Base-by-base conservation (phyloP, 1,140 invertebrate genomes). In the Dolichoris vasculosae region DNA sequence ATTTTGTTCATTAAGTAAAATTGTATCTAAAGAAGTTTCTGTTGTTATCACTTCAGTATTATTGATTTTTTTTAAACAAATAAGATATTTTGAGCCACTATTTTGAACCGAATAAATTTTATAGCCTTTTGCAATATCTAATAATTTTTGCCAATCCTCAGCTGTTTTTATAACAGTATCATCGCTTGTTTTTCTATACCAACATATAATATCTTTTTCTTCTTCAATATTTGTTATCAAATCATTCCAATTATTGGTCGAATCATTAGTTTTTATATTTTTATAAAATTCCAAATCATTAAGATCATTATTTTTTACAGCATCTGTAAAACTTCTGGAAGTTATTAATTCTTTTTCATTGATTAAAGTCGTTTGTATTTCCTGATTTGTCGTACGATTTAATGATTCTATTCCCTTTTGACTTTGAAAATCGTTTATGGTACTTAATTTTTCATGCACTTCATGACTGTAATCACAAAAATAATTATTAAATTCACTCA, bases 201-300 rank as follows among this genome's bases (percentile, higher is more conserved):
- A 73, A 77, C 88, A 89, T 38, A 89, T 87, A n/a, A 89, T 87
- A 73, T 89, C 87, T 64, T 89, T 82, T 63, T 88, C 76, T n/a
- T 85, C 64, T 51, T 87, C 84, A 32, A 88, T 73, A 32, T 86
- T 81, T 4, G 80, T 64, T 20, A 89, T 43, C 2, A 88, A 26
- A 73, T 85, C 84, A 67, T 87, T 86, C 87, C 85, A 88, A 51
- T 64, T 85, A 17, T 88, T 87, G n/a, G 30, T n/a, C 15, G 87
- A 83, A 38, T 73, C 3, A 63, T 64, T 79, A 79, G 11, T 79
- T 43, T 64, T 7, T 43, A 63, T 38, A 78, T 63, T 78, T 38
- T 78, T 78, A 78, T 78, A 59, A 59, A 78, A 78, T 59, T 26
- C 51, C 6, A 13, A 17, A 59, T 78, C 46, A 59, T 59, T 20